phyloP scores from a whole-genome alignment of 1,140 invertebrate species.

The Aphelenchoides fujianensis region DNA sequence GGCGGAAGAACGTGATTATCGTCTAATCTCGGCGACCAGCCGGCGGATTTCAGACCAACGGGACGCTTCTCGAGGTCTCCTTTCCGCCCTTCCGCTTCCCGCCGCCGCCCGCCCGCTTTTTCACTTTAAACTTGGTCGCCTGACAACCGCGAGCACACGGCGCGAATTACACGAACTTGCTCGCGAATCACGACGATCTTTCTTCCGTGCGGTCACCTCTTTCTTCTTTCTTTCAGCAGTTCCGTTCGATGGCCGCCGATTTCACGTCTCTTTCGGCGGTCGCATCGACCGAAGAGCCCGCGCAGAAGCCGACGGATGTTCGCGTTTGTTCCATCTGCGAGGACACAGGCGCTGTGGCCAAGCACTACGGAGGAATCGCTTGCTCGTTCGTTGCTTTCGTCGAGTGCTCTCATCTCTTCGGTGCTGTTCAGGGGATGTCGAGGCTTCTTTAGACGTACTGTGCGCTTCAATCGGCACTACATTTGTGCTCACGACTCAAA shows the following conservation, averaged over 20 bases:
- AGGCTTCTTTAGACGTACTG: conserved; percentile 28
- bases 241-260: conserved; percentile 1
- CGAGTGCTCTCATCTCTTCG: neutral
- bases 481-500: conserved; percentile 24
- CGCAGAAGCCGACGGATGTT: too few species aligned
- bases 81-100: neutral
- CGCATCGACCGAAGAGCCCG: neutral
- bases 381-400: neutral
- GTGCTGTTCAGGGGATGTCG: neutral
- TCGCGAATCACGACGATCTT: too few species aligned
- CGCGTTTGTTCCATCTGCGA: conserved; percentile 7
- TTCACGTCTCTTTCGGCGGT: neutral
- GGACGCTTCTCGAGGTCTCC: too few species aligned
- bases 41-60: too few species aligned
- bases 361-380: neutral
- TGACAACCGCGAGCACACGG: neutral
- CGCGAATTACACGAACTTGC: neutral
- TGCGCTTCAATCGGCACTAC: conserved; percentile 24
- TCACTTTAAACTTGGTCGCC: neutral
- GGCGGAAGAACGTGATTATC: too few species aligned
- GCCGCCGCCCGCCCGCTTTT: neutral
- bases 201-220: too few species aligned
- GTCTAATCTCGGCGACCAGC: too few species aligned
- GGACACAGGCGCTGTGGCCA: neutral
- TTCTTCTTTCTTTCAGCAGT: too few species aligned